phyloP scores from a whole-genome alignment of 2,888 invertebrate species.

The Trichogramma evanescens region DNA sequence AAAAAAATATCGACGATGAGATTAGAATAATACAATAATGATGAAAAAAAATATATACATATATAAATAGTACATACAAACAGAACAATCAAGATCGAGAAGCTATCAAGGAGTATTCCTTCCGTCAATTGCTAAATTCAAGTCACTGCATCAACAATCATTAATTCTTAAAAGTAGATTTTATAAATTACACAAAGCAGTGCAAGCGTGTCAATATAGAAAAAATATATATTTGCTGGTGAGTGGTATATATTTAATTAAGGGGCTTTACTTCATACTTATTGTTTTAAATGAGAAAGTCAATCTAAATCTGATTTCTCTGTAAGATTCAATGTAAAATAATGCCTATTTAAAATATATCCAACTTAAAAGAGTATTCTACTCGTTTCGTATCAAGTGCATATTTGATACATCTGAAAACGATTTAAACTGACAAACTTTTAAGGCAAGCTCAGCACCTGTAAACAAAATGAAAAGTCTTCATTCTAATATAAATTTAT shows the following conservation, averaged over 20 bases:
- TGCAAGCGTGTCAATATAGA: constrained; percentile 16
- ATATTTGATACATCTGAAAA: no score
- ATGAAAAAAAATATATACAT: background rate
- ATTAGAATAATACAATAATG: background rate
- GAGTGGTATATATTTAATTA: constrained; percentile 9
- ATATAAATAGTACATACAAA: background rate
- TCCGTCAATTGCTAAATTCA: constrained; percentile 36
- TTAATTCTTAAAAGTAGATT: constrained; percentile 40
- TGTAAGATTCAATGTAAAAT: no score
- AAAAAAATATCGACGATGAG: background rate
- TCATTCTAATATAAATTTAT: no score
- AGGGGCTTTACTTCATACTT: background rate
- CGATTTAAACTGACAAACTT: no score
- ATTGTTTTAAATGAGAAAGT: constrained; percentile 8
- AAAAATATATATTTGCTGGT: no score
- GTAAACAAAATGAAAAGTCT: no score
- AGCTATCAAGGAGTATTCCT: constrained; percentile 11
- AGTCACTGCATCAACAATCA: constrained; percentile 37
- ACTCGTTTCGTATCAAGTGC: no score
- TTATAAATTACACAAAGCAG: constrained; percentile 28
- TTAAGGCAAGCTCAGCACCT: no score
- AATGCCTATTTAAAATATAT: no score
- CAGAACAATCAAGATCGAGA: background rate
- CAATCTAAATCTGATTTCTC: constrained; percentile 7
- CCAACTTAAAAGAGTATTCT: no score